Evolutionary conservation across 1,140 invertebrate species (phyloP), one percentile per base, ranked within the genome.

Genomic region (Oncopodura yosiiana): DNA sequence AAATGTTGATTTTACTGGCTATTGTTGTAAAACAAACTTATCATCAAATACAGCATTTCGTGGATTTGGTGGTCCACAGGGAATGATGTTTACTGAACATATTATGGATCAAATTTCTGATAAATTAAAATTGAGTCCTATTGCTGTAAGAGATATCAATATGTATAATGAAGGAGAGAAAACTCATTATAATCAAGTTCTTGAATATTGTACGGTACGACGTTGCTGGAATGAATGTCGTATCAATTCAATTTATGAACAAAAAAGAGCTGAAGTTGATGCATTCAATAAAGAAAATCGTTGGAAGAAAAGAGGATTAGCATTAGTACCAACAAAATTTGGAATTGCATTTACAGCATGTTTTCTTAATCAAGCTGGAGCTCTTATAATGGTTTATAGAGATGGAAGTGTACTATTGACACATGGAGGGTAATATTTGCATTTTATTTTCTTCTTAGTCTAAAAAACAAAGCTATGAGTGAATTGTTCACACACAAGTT

Each of bases 321-420:
- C 82, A 0, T 67, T 94, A 4, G 77, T 92, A n/a, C 90, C 93
- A 23, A 87, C 87, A 0, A 94, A 85, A 71, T 97, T 86, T 70
- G 91, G 90, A 1, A 84, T 95, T 51, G 81, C 86, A 0, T 96
- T 93, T 67, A 83, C 82, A 1, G 75, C 81, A 6, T 71, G 78
- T 48, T 80, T 85, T 61, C 69, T 96, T 37, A 95, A 96, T 70
- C 92, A 96, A 74, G 81, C 78, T 18, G 92, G 87, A 29, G 87
- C 91, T 3, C 72, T 96, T 18, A 75, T 96, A n/a, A 78, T 89
- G 19, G 76, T 96, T 19, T 96, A 96, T 66, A 75, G 71, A 0
- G 94, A 97, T 74, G 94, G 94, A 1, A 92, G 91, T 0, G 87
- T 96, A 4, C 73, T 96, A 2, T 65, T 97, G n/a, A 81, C 80